Base-by-base conservation (phyloP, 2,797 vertebrate species). In the Columba guinea region DNA sequence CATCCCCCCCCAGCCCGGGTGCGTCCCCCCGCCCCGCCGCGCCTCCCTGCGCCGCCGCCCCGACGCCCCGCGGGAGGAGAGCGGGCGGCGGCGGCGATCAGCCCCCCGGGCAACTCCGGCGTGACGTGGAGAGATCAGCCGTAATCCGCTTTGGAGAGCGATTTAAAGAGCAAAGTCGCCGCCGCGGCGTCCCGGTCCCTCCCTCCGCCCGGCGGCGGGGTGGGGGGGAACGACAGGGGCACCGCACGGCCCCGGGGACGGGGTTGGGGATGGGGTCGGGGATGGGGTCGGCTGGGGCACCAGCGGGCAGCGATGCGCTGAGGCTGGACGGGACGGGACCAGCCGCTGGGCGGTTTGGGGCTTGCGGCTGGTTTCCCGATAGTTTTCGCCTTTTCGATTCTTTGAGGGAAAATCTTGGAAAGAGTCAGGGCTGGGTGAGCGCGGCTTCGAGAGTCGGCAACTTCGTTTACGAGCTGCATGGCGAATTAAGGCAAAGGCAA, bases 91-190 rank as follows among this genome's bases (percentile, higher is more conserved):
- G 81, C 53, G 22, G 70, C 23, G 64, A 89, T 75, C 77, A 76
- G 91, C 80, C 60, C 79, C 74, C 87, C 71, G 86, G 76, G 90
- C 56, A 91, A 44, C 84, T 80, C 93, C 86, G 95, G 78, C 49
- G 28, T 93, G 92, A 93, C 87, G 92, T n/a, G 83, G 55, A 65
- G 87, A 87, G 87, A 97, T 98, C 94, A 98, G 97, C 97, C 93
- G 93, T 98, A 99, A 99, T 98, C 98, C 96, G 98, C 98, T 99
- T 98, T 98, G 97, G 98, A 67, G 97, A 97, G 95, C 93, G 97
- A 98, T 97, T 98, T 98, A 98, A 98, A 98, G 98, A 98, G 98
- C 98, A 98, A 98, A 98, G 95, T 97, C 96, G 96, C 97, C 84
- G 69, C 94, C 63, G 84, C 90, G 49, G 69, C n/a, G 59, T 68